These are phyloP conservation scores for Aporophyla nigra DNA, from an alignment of 2,888 invertebrate species.

Conservation along the genomic window DNA sequence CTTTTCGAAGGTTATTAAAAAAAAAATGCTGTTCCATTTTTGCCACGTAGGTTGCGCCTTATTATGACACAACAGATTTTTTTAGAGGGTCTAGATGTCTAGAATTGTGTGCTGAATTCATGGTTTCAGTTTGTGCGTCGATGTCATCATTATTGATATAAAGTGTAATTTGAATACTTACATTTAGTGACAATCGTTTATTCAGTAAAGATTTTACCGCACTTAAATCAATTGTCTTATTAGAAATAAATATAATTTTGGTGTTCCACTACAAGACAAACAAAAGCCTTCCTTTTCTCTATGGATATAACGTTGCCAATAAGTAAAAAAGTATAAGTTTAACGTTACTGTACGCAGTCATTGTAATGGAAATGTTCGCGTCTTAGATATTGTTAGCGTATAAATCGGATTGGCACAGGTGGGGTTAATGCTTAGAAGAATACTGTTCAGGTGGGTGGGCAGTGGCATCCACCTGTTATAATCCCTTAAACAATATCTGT, in stretches of 20 bases:
- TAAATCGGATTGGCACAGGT: slow-evolving; percentile 36
- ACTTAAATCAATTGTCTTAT: neutral
- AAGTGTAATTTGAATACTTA: neutral
- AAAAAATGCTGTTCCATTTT: too few species aligned
- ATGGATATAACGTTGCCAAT: neutral
- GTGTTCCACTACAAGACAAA: neutral
- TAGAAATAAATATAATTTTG: neutral
- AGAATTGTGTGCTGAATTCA: too few species aligned
- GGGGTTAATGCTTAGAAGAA: slow-evolving; percentile 34
- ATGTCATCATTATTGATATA: too few species aligned
- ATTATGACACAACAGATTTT: too few species aligned
- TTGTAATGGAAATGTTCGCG: slow-evolving; percentile 28
- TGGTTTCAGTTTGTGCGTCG: too few species aligned
- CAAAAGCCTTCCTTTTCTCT: neutral
- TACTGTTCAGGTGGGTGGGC: slow-evolving; percentile 32
- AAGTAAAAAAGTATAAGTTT: neutral
- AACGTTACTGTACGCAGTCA: neutral
- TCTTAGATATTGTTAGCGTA: slow-evolving; percentile 34
- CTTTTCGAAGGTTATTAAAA: too few species aligned
- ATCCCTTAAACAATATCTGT: slow-evolving; percentile 41
- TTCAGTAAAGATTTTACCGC: neutral
- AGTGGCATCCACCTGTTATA: slow-evolving; percentile 29
- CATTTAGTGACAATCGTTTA: neutral
- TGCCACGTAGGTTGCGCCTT: too few species aligned
- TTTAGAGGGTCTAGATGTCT: too few species aligned